Evolutionary conservation across 2,888 invertebrate species (phyloP), one percentile per base, ranked within the genome.

Genomic region (Thereva nobilitata): DNA sequence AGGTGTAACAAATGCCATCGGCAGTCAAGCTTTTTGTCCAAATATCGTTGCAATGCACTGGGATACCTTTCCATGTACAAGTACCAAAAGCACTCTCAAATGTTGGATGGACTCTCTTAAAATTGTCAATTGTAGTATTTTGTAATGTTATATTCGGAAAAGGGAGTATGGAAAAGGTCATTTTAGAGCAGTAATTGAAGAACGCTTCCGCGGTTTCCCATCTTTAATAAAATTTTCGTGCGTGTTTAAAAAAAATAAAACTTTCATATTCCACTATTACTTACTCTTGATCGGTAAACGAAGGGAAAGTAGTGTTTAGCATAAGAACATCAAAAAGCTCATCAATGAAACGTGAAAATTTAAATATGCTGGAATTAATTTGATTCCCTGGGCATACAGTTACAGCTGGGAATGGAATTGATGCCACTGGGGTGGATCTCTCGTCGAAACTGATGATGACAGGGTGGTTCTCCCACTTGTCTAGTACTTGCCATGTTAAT

Each of bases 381-480:
- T 63, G 61, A 54, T 64, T 68, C 37, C 66, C 68, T 10, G 70
- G 68, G 49, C 70, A 70, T 5, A 70, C 9, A 38, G 66, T 66
- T 7, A 70, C 52, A 8, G 67, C 45, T 50, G 67, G 67, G 49
- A 67, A 67, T 8, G 67, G 67, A 38, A 67, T 67, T 50, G 45
- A n/a, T 23, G 50, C 38, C 12, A 67, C 42, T 44, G 56, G 9
- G 10, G 63, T 59, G 38, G 59, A 59, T 44, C 44, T 67, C 6
- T 67, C 67, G 35, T 56, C 63, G 44, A 67, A 64, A 12, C 56
- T 64, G 10, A 67, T 50, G 45, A 67, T 63, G 7, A 67, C 56
- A 6, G 67, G 67, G 37, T 59, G 53, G 49, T 64, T 64, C 34
- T 67, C 50, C 67, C 67, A 67, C 12, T 67, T 64, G 4, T 64